Conservation (phyloP, 1,140 invertebrate genomes). For the Sitophilus oryzae region DNA sequence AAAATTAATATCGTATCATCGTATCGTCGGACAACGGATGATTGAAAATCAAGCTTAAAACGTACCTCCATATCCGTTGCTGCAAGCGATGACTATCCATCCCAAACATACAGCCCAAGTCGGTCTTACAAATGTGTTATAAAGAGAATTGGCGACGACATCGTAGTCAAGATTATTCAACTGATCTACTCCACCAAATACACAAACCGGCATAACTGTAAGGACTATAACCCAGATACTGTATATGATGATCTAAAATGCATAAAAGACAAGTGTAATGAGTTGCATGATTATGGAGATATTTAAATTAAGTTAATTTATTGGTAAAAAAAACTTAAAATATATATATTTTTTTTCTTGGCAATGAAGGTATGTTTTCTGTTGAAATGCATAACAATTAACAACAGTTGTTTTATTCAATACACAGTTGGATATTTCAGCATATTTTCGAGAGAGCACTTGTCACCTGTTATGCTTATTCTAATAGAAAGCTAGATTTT, state of each 20-base stretch:
- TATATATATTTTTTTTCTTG: no score
- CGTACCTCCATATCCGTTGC: slow-evolving; percentile 15
- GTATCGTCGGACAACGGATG: no score
- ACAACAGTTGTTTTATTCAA: no score
- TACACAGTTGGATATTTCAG: no score
- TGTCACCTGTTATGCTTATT: no score
- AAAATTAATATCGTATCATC: no score
- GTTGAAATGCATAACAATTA: no score
- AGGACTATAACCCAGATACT: slow-evolving; percentile 12
- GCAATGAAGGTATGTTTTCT: no score
- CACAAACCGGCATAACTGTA: background rate
- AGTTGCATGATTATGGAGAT: background rate
- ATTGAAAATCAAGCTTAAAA: no score
- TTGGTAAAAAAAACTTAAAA: no score
- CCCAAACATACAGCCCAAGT: slow-evolving; percentile 8
- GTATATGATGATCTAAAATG: slow-evolving; percentile 5
- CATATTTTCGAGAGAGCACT: no score
- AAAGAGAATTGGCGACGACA: slow-evolving; percentile 3
- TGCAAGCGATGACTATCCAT: slow-evolving; percentile 14
- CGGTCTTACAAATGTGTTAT: slow-evolving; percentile 8
- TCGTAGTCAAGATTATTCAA: background rate
- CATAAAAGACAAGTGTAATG: background rate
- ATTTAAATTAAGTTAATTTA: background rate
- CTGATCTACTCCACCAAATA: slow-evolving; percentile 8
- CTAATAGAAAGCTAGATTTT: no score